Conservation (phyloP, 2,797 vertebrate genomes). For the Aulostomus chinensis region DNA sequence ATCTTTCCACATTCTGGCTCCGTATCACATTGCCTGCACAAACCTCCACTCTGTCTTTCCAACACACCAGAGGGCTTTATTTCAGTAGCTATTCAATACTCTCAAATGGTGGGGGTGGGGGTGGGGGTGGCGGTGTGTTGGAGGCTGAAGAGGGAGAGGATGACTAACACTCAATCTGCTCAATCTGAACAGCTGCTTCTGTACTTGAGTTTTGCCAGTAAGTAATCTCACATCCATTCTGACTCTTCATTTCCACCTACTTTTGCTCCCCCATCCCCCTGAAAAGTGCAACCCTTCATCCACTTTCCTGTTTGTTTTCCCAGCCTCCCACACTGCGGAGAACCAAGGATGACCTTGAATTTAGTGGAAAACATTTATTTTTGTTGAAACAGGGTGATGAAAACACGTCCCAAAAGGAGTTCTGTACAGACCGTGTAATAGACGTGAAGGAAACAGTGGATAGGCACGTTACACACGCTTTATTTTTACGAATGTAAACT, state of each 20-base stretch:
- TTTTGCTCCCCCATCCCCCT: neutral
- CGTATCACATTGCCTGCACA: slow-evolving; percentile 44
- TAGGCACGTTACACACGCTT: too few relatives aligned
- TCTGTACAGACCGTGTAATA: too few relatives aligned
- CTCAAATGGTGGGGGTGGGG: slow-evolving; percentile 37
- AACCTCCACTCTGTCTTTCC: slow-evolving; percentile 37
- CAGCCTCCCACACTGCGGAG: slow-evolving; percentile 19
- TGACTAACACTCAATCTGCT: slow-evolving; percentile 54
- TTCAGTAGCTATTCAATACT: slow-evolving; percentile 59
- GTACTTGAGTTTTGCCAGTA: slow-evolving; percentile 58
- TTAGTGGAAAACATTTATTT: too few relatives aligned
- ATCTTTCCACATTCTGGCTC: slow-evolving; percentile 31
- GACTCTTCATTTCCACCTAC: slow-evolving; percentile 25
- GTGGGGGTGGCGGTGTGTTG: neutral
- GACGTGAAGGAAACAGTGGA: too few relatives aligned
- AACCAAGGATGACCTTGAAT: too few relatives aligned
- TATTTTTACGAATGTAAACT: too few relatives aligned
- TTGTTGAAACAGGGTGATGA: too few relatives aligned
- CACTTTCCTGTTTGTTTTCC: slow-evolving; percentile 21
- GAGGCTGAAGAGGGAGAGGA: slow-evolving; percentile 11
- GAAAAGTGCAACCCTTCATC: slow-evolving; percentile 38
- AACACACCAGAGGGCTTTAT: slow-evolving; percentile 52
- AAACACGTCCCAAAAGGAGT: too few relatives aligned
- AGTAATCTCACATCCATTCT: slow-evolving; percentile 49
- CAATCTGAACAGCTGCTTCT: slow-evolving; percentile 66